phyloP scores from a whole-genome alignment of 1,140 invertebrate species.

The Magallana angulata region DNA sequence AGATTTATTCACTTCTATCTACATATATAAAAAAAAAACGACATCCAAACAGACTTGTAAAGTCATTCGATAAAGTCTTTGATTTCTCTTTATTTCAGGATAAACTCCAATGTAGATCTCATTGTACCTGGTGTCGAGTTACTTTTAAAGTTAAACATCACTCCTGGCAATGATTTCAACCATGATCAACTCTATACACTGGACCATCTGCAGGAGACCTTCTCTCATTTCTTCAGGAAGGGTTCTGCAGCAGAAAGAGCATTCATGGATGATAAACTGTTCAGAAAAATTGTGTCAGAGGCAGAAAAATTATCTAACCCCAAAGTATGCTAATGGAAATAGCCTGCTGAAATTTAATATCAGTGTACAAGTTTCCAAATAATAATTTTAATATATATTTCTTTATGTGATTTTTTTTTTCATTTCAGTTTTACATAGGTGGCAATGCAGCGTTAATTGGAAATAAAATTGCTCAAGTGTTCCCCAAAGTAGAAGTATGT shows the following conservation, averaged over 20 bases:
- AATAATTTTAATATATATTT: too few relatives aligned
- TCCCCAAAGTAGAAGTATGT: conserved; percentile 77
- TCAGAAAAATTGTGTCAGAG: conserved; percentile 74
- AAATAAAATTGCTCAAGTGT: conserved; percentile 77
- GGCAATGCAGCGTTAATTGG: conserved; percentile 82
- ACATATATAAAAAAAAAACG: too few relatives aligned
- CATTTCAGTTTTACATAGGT: conserved; percentile 79
- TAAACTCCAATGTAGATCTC: conserved; percentile 80
- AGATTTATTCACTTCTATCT: too few relatives aligned
- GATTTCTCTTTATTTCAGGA: conserved; percentile 71
- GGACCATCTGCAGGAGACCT: conserved; percentile 78
- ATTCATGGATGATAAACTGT: conserved; percentile 68
- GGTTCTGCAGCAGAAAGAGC: conserved; percentile 80
- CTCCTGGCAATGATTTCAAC: conserved; percentile 70
- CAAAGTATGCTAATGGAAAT: conserved; percentile 58
- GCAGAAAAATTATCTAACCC: conserved; percentile 71
- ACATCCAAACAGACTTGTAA: too few relatives aligned
- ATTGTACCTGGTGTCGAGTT: conserved; percentile 78
- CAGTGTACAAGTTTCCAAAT: too few relatives aligned
- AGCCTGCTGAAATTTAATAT: too few relatives aligned
- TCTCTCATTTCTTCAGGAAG: conserved; percentile 79
- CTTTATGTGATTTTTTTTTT: not conserved
- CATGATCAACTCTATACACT: conserved; percentile 74
- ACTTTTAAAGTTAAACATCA: conserved; percentile 71
- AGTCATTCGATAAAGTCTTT: not conserved